Percentiles rank a stretch among this genome's conserved stretches.
phyloP scores from a whole-genome alignment of 2,797 vertebrate species.

The Liparis tanakae region DNA sequence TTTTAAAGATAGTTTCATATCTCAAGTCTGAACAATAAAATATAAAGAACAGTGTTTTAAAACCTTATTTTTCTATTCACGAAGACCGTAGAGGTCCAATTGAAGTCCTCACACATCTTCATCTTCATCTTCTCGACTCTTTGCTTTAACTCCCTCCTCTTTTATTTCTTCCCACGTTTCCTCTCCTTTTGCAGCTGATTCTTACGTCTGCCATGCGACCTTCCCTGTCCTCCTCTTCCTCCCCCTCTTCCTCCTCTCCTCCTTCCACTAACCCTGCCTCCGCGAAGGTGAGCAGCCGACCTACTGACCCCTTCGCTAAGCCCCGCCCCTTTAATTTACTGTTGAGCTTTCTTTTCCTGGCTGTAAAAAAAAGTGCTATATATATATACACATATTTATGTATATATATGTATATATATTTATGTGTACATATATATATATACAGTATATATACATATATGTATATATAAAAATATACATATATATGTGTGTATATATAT shows the following conservation, averaged over 20 bases:
- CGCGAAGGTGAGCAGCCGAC: constrained; percentile 89
- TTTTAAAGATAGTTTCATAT: too few species aligned
- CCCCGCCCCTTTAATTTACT: not conserved
- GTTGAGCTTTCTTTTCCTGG: not conserved
- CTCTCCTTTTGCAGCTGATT: constrained; percentile 77
- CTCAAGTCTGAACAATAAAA: too few species aligned
- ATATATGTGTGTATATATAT: too few species aligned
- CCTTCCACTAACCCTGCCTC: constrained; percentile 87
- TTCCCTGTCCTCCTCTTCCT: constrained; percentile 62
- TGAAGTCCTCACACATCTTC: not conserved
- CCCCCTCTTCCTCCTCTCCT: constrained; percentile 51
- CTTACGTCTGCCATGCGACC: constrained; percentile 83
- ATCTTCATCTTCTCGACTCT: not conserved
- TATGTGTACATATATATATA: too few species aligned
- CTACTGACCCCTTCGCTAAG: not conserved
- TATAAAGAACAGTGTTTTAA: too few species aligned
- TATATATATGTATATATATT: too few species aligned
- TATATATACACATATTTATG: too few species aligned
- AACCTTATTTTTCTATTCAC: too few species aligned
- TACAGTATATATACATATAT: too few species aligned
- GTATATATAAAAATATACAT: too few species aligned
- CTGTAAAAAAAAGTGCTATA: too few species aligned
- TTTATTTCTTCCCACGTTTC: constrained; percentile 4
- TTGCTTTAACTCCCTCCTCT: constrained; percentile 28
- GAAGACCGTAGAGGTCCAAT: too few species aligned